A percentile compares a stretch with the other conserved stretches of the same genome.
Evolutionary conservation across 2,888 invertebrate species (phyloP).

Genomic region (Byasa hedistus): DNA sequence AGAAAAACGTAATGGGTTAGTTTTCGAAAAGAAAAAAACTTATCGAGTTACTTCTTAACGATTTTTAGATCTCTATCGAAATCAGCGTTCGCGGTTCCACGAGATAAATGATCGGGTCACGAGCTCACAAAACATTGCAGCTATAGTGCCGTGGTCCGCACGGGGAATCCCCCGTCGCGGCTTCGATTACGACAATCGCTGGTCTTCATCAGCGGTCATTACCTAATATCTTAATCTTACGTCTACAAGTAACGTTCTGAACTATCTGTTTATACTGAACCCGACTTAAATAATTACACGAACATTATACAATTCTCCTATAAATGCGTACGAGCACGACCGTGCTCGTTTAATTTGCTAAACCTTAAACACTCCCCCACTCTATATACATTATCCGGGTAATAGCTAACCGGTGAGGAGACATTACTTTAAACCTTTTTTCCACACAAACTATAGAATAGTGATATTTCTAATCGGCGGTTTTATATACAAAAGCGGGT

Average conservation of each 20-base stretch:
- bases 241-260: conserved; percentile 56
- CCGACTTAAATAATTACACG: conserved; percentile 49
- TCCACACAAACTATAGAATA: conserved; percentile 20
- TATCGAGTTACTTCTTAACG: no score
- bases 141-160: background rate
- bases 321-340: conserved; percentile 46
- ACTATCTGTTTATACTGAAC: conserved; percentile 49
- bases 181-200: conserved; percentile 13
- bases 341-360: conserved; percentile 61
- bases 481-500: conserved; percentile 61
- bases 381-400: conserved; percentile 38
- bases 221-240: conserved; percentile 60
- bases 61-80: no score
- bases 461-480: conserved; percentile 28
- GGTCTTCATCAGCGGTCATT: conserved; percentile 34
- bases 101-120: background rate
- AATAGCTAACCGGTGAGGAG: background rate
- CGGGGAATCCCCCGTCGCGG: background rate
- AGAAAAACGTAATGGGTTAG: conserved; percentile 44
- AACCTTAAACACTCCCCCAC: conserved; percentile 44
- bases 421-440: background rate
- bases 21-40: conserved; percentile 13
- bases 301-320: conserved; percentile 59
- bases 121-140: no score
- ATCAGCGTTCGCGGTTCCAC: background rate